phyloP scores from a whole-genome alignment of 2,888 invertebrate species.

The Mythimna impura region DNA sequence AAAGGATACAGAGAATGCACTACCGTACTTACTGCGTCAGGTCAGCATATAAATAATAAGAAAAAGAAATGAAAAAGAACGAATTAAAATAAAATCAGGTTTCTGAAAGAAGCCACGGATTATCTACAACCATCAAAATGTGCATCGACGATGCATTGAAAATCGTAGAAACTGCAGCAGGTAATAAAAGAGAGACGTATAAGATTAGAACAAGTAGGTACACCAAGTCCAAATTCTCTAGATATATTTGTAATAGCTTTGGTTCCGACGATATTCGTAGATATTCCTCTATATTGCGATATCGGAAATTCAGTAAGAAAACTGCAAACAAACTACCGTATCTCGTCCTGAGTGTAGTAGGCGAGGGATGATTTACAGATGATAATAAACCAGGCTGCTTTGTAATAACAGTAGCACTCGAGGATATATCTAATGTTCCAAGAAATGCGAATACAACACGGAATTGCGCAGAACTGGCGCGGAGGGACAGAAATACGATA shows the following conservation, averaged over 20 bases:
- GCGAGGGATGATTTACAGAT: conserved; percentile 11
- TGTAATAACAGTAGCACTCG: conserved; percentile 19
- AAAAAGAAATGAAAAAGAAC: no score
- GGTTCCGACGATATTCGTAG: background rate
- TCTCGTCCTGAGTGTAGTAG: background rate
- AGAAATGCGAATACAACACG: conserved; percentile 33
- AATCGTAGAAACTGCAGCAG: background rate
- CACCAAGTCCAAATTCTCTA: background rate
- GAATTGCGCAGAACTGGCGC: conserved; percentile 28
- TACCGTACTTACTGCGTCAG: no score
- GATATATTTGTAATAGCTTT: no score
- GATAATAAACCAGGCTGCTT: background rate
- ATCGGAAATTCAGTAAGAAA: background rate
- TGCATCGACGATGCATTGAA: background rate
- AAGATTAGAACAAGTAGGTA: background rate
- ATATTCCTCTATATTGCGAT: background rate
- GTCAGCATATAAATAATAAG: background rate
- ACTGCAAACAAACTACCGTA: background rate
- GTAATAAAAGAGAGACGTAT: background rate
- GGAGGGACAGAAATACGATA: conserved; percentile 18
- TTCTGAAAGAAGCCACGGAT: no score
- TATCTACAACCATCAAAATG: background rate
- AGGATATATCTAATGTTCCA: conserved; percentile 9
- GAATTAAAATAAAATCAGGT: no score
- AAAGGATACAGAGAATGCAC: no score